These are phyloP conservation scores for Leuctra nigra DNA, from an alignment of 2,888 invertebrate genomes.

Conservation along the genomic window DNA sequence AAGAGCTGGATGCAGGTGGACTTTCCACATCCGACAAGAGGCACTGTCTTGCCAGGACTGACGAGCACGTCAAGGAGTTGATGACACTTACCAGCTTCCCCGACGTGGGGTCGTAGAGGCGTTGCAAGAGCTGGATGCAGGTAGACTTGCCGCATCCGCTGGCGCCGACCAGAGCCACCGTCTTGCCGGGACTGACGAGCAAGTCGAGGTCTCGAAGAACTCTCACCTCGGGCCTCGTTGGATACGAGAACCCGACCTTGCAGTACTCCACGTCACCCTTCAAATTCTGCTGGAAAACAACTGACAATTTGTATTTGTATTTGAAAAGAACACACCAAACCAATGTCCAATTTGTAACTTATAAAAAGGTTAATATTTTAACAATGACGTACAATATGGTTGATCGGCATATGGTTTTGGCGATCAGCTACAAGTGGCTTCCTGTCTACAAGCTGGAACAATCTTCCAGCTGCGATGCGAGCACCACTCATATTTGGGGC, in stretches of 20 bases:
- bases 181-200: slow-evolving; percentile 33
- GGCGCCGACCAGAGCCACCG: slow-evolving; percentile 37
- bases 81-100: slow-evolving; percentile 41
- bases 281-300: slow-evolving; percentile 23
- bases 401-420: too few relatives aligned
- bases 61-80: too few relatives aligned
- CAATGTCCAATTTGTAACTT: too few relatives aligned
- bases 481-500: slow-evolving; percentile 72
- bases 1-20: slow-evolving; percentile 74
- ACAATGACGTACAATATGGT: too few relatives aligned
- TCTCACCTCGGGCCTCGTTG: slow-evolving; percentile 38
- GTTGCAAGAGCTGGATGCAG: slow-evolving; percentile 43
- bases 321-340: too few relatives aligned
- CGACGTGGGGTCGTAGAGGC: slow-evolving; percentile 44
- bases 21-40: slow-evolving; percentile 72
- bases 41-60: slow-evolving; percentile 70
- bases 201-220: slow-evolving; percentile 40
- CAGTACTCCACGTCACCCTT: slow-evolving; percentile 43
- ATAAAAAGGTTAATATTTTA: too few relatives aligned
- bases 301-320: too few relatives aligned
- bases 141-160: slow-evolving; percentile 46
- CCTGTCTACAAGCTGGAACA: slow-evolving; percentile 57
- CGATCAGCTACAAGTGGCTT: slow-evolving; percentile 40
- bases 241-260: slow-evolving; percentile 40
- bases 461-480: slow-evolving; percentile 59